Percentiles rank a stretch among this genome's conserved stretches.
Conservation (phyloP, 2,888 invertebrate species). For the Agrotis ipsilon region DNA sequence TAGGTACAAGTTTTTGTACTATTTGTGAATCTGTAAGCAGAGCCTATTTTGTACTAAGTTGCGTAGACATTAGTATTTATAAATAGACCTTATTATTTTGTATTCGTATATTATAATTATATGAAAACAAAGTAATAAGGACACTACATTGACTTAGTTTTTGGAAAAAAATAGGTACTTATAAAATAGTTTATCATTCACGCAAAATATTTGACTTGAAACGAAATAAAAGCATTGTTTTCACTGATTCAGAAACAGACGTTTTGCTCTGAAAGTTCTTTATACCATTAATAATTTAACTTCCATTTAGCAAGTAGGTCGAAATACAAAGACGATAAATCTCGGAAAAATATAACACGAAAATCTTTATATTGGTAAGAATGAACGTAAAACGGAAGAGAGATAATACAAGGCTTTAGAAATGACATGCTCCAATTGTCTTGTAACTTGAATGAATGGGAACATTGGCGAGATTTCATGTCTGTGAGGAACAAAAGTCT, state of each 20-base stretch:
- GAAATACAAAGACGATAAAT: constrained; percentile 34
- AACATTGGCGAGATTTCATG: constrained; percentile 45
- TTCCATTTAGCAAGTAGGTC: constrained; percentile 43
- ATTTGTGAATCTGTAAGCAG: constrained; percentile 22
- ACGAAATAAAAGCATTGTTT: constrained; percentile 13
- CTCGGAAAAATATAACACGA: constrained; percentile 43
- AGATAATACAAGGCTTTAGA: constrained; percentile 51
- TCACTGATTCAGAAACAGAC: constrained; percentile 14
- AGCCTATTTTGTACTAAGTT: background rate
- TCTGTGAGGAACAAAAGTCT: constrained; percentile 47
- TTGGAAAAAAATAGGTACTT: background rate
- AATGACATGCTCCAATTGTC: constrained; percentile 58
- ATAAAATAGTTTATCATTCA: background rate
- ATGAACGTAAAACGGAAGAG: constrained; percentile 29
- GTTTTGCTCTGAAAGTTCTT: constrained; percentile 26
- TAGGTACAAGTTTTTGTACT: constrained; percentile 32
- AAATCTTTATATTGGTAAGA: constrained; percentile 46
- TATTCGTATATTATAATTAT: too few species aligned
- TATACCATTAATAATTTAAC: constrained; percentile 35
- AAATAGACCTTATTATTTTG: too few species aligned
- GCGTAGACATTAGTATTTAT: background rate
- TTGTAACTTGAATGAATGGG: constrained; percentile 50
- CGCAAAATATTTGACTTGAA: constrained; percentile 1
- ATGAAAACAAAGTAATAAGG: background rate
- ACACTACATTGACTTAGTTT: background rate